A percentile compares a stretch with the other conserved stretches of the same genome.
These are phyloP conservation scores for Taenaris catops DNA, from an alignment of 2,888 invertebrate genomes.

Conservation along the genomic window DNA sequence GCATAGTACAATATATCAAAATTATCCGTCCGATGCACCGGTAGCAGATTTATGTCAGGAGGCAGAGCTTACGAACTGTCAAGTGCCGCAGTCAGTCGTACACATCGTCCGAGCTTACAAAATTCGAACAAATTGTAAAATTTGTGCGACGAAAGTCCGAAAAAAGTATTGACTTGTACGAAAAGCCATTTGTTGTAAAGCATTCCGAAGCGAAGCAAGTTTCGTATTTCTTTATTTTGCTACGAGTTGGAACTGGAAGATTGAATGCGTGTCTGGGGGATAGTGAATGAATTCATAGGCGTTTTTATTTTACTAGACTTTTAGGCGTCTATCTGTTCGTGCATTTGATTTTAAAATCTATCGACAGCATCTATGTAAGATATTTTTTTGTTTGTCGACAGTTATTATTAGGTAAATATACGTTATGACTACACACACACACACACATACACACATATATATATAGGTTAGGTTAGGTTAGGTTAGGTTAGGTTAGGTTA, in stretches of 20 bases:
- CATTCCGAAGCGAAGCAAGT: neutral
- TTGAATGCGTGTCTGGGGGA: conserved; percentile 1
- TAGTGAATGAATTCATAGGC: conserved; percentile 1
- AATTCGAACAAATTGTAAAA: conserved; percentile 13
- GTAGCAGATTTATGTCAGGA: conserved; percentile 21
- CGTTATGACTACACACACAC: too few relatives aligned
- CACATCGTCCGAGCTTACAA: conserved; percentile 7
- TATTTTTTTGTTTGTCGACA: too few relatives aligned
- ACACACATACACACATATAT: too few relatives aligned
- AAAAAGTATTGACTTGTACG: conserved; percentile 3
- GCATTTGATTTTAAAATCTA: conserved; percentile 1
- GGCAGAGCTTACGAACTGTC: conserved; percentile 19
- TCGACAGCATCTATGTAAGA: too few relatives aligned
- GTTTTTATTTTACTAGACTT: neutral
- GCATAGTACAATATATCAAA: conserved; percentile 8
- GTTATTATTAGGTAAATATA: too few relatives aligned
- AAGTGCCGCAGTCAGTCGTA: conserved; percentile 18
- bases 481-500: too few relatives aligned
- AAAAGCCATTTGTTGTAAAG: conserved; percentile 4
- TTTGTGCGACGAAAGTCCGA: conserved; percentile 7
- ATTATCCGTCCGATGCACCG: conserved; percentile 11
- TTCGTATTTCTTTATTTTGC: conserved; percentile 1
- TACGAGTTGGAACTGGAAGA: neutral
- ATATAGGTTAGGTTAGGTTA: too few relatives aligned
- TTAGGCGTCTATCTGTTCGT: neutral